Base-by-base conservation (phyloP, 1,140 invertebrate genomes). In the Popillia japonica region DNA sequence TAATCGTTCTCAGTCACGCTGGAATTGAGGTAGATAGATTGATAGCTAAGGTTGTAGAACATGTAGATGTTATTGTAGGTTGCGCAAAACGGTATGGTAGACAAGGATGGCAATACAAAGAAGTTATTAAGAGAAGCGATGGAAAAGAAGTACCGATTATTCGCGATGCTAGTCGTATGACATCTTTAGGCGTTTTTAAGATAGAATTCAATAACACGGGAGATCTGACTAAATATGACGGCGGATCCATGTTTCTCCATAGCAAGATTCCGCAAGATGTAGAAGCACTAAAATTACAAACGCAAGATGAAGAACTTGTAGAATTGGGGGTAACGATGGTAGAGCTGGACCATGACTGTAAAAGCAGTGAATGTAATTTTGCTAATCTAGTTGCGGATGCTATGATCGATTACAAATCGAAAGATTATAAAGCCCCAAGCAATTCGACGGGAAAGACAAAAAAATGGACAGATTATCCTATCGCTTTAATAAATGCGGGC, bases 1-100 rank as follows among this genome's bases (percentile, higher is more conserved):
- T 98, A 7, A 96, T 98, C 34, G 96, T 94, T 2, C 84, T 98
- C 9, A 96, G 96, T 0, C 96, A 99, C 88, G 95, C 96, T 0
- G 97, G 97, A 0, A 95, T 90, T 81, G 87, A 87, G 0, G 61
- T 77, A 0, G 96, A 98, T 84, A 89, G 92, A 84, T 88, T 91
- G 84, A 95, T 98, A 73, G 96, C 95, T 0, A 86, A 83, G 77
- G 87, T 95, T 81, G 94, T 97, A 4, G 92, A 93, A 17, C 92
- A 92, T 6, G 90, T 98, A 6, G 96, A 98, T 87, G 84, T 97
- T 3, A 94, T 98, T 0, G 93, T 99, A 75, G 97, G 96, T 9
- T 96, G 86, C 2, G 85, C 85, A 75, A 95, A 98, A 34, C 1
- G 27, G 83, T 96, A 96, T 0, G 98, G 96, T 84, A 88, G 98